Evolutionary conservation across 2,888 invertebrate genomes (phyloP), one percentile per base, ranked within the genome.

Genomic region (Silvanus unidentatus): DNA sequence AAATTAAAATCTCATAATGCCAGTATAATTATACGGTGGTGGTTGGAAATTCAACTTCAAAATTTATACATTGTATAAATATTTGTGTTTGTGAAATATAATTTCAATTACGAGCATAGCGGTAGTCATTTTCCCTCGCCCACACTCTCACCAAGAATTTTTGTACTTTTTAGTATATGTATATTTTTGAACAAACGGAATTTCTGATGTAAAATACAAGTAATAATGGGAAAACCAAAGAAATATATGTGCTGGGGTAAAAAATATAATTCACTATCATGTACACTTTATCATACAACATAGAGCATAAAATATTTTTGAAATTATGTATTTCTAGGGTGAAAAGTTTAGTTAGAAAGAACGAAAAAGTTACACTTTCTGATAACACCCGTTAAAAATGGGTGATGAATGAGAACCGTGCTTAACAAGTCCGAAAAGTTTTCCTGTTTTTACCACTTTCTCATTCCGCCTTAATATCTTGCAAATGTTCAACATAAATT

Each of bases 401-500:
- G 59, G 58, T 65, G 66, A 66, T 64, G 62, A 64, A 65, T 65
- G 59, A 54, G 55, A 49, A 49, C 56, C 52, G 53, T 58, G 62
- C 57, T 60, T 63, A 63, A 63, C 62, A 64, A 62, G 60, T 63
- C 59, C 53, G 49, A 62, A 37, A 66, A 66, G 57, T 65, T 67
- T 61, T 58, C 60, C 53, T 56, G 63, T 62, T 62, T 62, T 61
- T 62, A 59, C 60, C 63, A 60, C 60, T 62, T 61, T 60, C 60
- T 58, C 60, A 58, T 60, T 60, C 59, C 51, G 57, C 58, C 56
- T 63, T 65, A 65, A 66, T 66, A 65, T 65, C 62, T 60, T 37
- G 60, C 63, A 66, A 68, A 68, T 66, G 67, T 61, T 60, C 56
- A 58, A 59, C 60, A 68, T 66, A 66, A 66, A 68, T 67, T 64